Conservation (phyloP, 23 tunicate genomes). For the Trididemnum clinides region DNA sequence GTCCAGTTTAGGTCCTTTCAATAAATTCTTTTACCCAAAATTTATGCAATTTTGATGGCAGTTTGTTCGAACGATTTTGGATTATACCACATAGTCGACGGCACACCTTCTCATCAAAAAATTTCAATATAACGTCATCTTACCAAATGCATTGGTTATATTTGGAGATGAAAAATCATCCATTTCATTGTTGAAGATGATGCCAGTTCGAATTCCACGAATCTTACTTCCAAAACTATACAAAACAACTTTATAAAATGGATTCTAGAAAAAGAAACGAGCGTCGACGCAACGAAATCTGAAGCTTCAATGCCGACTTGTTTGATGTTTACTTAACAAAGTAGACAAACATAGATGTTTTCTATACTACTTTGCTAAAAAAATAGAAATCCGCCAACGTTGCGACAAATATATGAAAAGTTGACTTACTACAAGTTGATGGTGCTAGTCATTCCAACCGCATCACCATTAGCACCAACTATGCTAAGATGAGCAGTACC, state of each 20-base stretch:
- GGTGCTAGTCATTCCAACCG: conserved; percentile 74
- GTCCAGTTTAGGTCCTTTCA: too few species aligned
- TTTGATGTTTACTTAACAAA: not conserved
- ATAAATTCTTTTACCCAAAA: too few species aligned
- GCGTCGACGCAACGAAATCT: not conserved
- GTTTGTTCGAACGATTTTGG: too few species aligned
- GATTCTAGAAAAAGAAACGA: not conserved
- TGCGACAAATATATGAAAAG: too few species aligned
- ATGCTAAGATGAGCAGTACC: conserved; percentile 91
- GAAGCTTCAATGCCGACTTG: not conserved
- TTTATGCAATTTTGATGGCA: too few species aligned
- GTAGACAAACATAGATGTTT: too few species aligned
- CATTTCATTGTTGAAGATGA: conserved; percentile 99
- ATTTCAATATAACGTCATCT: too few species aligned
- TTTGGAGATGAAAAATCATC: conserved; percentile 94
- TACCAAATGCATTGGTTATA: conserved; percentile 87
- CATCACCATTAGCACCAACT: conserved; percentile 72
- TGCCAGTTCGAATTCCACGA: conserved; percentile 92
- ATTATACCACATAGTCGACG: too few species aligned
- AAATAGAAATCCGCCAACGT: too few species aligned
- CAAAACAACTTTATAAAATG: too few species aligned
- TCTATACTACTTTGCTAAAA: too few species aligned
- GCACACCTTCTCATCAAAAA: too few species aligned
- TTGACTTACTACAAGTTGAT: conserved; percentile 62
- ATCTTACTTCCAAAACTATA: conserved; percentile 92